Base-by-base conservation (phyloP, 2,888 invertebrate species). In the Diplazon laetatorius region DNA sequence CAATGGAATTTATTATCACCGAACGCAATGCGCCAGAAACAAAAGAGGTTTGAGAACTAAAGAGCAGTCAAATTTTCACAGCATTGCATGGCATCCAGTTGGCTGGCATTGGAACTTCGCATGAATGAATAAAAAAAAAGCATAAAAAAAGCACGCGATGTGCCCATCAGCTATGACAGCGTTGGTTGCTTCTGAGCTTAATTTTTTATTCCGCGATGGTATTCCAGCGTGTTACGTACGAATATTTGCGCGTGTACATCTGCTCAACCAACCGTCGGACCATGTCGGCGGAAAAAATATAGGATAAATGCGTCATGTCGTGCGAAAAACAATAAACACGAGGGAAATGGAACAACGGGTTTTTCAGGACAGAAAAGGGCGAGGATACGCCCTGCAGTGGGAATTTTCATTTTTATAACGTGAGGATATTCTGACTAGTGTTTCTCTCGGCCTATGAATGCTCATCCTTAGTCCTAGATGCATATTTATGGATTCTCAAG, bases 1-100 rank as follows among this genome's bases (percentile, higher is more conserved):
- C 79, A 35, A 12, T 63, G 59, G 68, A 85, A 88, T 86, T 88
- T 86, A 86, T 87, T 83, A 84, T 84, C 80, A 74, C 82, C 75
- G 46, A 60, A 68, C 50, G 42, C 16, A 46, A 9, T 46, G 50
- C 44, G 71, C 60, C 74, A 68, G 48, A 18, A 35, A 22, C 52
- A 37, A 12, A n/a, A 62, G 39, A 60, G 60, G 60, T 46, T 50
- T 65, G 62, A 18, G 6, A 5, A 71, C 60, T 46, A 52, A 52
- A 37, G 44, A 55, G 30, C 44, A 68, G 55, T 70, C 46, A 52
- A 42, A 16, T 46, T n/a, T 44, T 59, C 71, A 60, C 65, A 22
- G 69, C 37, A 44, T 59, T 35, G 30, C 30, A 9, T 30, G 25
- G 55, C 10, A 16, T 55, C 14, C 6, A 55, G 25, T 75, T 65